Percentiles rank a stretch among this genome's conserved stretches.
phyloP scores from a whole-genome alignment of 2,888 invertebrate species.

The Noctua janthina region DNA sequence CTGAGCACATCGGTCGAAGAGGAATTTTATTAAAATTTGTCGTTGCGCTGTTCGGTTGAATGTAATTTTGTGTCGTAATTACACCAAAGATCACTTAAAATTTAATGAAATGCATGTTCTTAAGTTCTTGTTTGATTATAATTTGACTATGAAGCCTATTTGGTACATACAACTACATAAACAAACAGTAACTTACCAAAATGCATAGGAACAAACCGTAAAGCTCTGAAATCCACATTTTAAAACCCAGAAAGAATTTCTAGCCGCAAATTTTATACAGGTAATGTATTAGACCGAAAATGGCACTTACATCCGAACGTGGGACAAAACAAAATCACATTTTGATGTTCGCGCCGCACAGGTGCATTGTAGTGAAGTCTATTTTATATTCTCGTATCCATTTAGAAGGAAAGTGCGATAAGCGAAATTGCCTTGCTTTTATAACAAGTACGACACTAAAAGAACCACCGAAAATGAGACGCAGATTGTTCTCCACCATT shows the following conservation, averaged over 20 bases:
- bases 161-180: neutral
- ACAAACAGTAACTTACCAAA: neutral
- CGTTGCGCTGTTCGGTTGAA: slow-evolving; percentile 2
- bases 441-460: slow-evolving; percentile 68
- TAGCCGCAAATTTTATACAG: slow-evolving; percentile 40
- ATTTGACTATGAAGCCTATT: neutral
- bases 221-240: slow-evolving; percentile 27
- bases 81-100: neutral
- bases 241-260: slow-evolving; percentile 40
- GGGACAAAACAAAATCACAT: slow-evolving; percentile 64
- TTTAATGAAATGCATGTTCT: neutral
- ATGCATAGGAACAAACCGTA: neutral
- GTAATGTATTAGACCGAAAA: slow-evolving; percentile 60
- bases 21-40: slow-evolving; percentile 50
- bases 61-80: neutral
- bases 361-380: slow-evolving; percentile 61
- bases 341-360: slow-evolving; percentile 56
- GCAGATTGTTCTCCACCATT: slow-evolving; percentile 66
- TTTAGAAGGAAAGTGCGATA: slow-evolving; percentile 71
- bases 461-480: slow-evolving; percentile 67
- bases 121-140: neutral
- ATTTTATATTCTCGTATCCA: slow-evolving; percentile 69
- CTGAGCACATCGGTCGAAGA: slow-evolving; percentile 52
- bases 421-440: slow-evolving; percentile 73
- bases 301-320: slow-evolving; percentile 60